Evolutionary conservation across 30 jellyfish, hydroid and myxozoan species (phyloP).

Genomic region (Catostylus mosaicus): DNA sequence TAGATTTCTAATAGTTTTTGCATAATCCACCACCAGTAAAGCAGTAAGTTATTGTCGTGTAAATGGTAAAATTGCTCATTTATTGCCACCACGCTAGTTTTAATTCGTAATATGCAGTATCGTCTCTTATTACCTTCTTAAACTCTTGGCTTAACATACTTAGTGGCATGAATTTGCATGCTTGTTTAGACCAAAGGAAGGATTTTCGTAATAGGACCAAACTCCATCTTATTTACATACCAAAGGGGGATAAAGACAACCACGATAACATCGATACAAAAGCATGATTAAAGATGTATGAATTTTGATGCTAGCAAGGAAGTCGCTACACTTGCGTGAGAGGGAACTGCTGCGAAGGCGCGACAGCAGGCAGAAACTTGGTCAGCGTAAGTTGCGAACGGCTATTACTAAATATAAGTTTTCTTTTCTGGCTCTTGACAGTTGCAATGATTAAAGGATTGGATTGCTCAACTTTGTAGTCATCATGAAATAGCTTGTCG

Average conservation of each 20-base stretch:
- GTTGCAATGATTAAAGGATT: no score
- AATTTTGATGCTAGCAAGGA: no score
- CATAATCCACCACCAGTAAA: background rate
- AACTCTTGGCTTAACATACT: background rate
- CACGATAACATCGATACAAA: background rate
- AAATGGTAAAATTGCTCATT: background rate
- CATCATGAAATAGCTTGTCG: no score
- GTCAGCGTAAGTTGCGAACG: no score
- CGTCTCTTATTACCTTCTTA: background rate
- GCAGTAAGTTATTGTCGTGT: background rate
- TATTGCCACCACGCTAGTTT: background rate
- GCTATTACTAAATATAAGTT: no score
- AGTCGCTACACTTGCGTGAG: no score
- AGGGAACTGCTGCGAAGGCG: no score
- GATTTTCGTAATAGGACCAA: slow-evolving; percentile 5
- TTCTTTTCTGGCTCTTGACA: no score
- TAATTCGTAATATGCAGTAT: background rate
- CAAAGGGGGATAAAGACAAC: background rate
- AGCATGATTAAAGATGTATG: no score
- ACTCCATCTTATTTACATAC: background rate
- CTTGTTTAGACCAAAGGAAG: background rate
- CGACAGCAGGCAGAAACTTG: no score
- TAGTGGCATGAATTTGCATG: background rate
- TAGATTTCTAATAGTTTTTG: background rate
- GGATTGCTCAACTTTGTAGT: no score